Evolutionary conservation across 2,888 invertebrate species (phyloP).

Genomic region (Leucoptera coffeella): DNA sequence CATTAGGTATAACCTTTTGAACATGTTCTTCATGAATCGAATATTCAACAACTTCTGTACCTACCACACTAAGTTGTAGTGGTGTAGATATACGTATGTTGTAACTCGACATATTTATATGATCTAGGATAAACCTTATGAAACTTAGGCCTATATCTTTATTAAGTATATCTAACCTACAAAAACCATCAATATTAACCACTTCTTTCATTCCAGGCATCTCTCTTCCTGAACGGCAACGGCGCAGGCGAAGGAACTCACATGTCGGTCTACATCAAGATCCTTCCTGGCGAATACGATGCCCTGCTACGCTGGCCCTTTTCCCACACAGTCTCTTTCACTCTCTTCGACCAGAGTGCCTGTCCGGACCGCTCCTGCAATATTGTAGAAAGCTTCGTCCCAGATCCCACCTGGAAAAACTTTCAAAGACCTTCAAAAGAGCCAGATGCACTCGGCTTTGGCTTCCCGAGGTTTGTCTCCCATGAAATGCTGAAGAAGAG

Average conservation of each 20-base stretch:
- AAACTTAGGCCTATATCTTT: no score
- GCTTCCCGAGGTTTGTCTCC: conserved; percentile 89
- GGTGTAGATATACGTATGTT: no score
- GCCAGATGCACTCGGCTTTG: conserved; percentile 89
- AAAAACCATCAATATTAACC: no score
- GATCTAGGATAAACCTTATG: no score
- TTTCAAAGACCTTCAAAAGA: conserved; percentile 88
- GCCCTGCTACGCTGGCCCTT: conserved; percentile 94
- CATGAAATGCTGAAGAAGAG: conserved; percentile 87
- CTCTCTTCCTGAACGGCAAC: conserved; percentile 89
- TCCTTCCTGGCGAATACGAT: conserved; percentile 92
- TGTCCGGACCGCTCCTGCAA: conserved; percentile 75
- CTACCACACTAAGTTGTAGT: no score
- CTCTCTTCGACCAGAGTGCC: conserved; percentile 81
- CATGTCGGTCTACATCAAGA: conserved; percentile 91
- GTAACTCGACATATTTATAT: no score
- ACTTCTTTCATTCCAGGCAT: no score
- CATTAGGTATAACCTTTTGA: no score
- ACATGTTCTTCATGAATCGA: no score
- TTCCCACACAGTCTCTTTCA: conserved; percentile 89
- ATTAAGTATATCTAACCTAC: no score
- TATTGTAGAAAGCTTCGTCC: conserved; percentile 88
- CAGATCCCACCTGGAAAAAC: conserved; percentile 96
- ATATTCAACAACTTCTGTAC: no score
- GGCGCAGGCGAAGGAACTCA: conserved; percentile 90